Base-by-base conservation (phyloP, 2,113 vertebrate species). In the Oreochromis aureus region DNA sequence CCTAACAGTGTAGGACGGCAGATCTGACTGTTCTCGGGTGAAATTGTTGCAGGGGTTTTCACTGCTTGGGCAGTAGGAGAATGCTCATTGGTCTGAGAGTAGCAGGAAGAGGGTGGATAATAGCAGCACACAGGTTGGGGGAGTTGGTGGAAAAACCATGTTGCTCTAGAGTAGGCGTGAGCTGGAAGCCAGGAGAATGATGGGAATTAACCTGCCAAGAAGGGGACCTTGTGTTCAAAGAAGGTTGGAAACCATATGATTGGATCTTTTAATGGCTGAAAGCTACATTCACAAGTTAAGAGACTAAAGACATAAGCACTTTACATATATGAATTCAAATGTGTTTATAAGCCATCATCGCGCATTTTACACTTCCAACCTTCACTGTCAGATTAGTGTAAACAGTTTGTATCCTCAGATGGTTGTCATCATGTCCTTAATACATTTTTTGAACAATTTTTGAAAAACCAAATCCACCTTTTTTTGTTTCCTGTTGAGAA, bases 401-500 rank as follows among this genome's bases (percentile, higher is more conserved):
- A 69, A 69, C 6, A 39, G 34, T 41, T 36, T 66, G 32, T n/a
- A 1, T 66, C 61, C 32, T 66, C 32, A 66, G 1, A 36, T 66
- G 61, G 10, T 36, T 66, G 18, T 34, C 16, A 5, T 66, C 9
- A 19, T 63, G 9, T 34, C 30, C 59, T 63, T 63, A 19, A 34
- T 34, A 19, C 5, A 34, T 19, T 34, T 34, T 59, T 59, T 58
- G 13, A 15, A 36, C 6, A 7, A 1, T 39, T 66, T 66, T 66
- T 66, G 61, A n/a, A 19, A 66, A 66, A 12, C 0, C 0, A 66
- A 34, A 39, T 36, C 6, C 61, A 66, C 18, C 32, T 66, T 66
- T 12, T 7, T 7, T 66, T 36, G 6, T 5, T 4, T 36, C 30
- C 61, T 3, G 59, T 0, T 63, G 32, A 18, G 9, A 34, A 59